These are phyloP conservation scores for Furnarius figulus DNA, from an alignment of 2,113 vertebrate species.

Conservation along the genomic window DNA sequence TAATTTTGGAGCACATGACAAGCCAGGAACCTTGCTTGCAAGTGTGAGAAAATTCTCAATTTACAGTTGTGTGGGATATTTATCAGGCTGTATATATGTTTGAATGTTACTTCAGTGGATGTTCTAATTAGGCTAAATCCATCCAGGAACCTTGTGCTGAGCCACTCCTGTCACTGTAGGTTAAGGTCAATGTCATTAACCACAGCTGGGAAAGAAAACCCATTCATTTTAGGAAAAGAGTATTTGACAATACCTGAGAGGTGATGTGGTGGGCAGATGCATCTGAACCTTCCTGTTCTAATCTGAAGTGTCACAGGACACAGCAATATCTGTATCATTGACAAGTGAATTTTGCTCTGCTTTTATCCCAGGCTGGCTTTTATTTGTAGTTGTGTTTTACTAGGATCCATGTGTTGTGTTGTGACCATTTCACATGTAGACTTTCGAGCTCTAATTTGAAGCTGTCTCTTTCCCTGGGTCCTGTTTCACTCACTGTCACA, in stretches of 20 bases:
- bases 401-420: rapidly evolving
- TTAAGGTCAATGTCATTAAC: background rate
- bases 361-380: background rate
- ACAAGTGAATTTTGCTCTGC: background rate
- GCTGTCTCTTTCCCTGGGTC: background rate
- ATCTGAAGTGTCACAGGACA: background rate
- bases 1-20: background rate
- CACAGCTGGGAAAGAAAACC: background rate
- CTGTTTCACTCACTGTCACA: background rate
- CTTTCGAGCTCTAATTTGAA: background rate
- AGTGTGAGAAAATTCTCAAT: background rate
- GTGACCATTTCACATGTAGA: background rate
- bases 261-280: background rate
- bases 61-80: background rate
- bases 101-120: background rate
- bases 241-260: background rate
- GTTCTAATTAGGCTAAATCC: background rate
- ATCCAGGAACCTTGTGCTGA: background rate
- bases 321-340: background rate
- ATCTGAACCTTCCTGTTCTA: background rate
- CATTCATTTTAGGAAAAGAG: background rate
- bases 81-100: background rate
- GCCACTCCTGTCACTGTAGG: background rate
- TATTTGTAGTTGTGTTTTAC: background rate
- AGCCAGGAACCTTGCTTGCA: background rate